Evolutionary conservation across 1,140 invertebrate species (phyloP).

Genomic region (Melanaphis sacchari): DNA sequence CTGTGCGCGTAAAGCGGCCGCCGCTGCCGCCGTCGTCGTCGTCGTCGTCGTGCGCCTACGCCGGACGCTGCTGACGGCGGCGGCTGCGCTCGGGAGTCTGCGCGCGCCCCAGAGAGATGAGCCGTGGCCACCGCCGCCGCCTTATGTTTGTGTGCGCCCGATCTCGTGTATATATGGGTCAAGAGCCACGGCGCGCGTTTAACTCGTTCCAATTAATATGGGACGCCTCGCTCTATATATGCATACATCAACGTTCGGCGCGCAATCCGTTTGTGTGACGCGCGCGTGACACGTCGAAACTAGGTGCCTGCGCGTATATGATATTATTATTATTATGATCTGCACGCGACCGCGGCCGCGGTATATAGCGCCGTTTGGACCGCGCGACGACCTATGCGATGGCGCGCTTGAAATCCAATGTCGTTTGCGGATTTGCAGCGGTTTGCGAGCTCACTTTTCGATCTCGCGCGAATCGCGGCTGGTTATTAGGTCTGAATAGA

Average conservation of each 20-base stretch:
- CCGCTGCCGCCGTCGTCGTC: background rate
- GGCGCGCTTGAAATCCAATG: background rate
- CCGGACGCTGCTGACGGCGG: background rate
- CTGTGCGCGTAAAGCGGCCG: background rate
- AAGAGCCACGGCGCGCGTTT: slow-evolving; percentile 35
- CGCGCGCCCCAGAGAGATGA: slow-evolving; percentile 48
- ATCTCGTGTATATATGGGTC: slow-evolving; percentile 46
- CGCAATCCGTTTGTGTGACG: too few relatives aligned
- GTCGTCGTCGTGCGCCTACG: slow-evolving; percentile 36
- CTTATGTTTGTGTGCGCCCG: background rate
- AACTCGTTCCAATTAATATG: slow-evolving; percentile 58
- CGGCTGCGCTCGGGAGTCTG: slow-evolving; percentile 26
- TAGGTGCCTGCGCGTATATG: too few relatives aligned
- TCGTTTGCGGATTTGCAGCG: too few relatives aligned
- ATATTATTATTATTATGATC: too few relatives aligned
- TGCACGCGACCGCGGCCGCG: background rate
- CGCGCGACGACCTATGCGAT: too few relatives aligned
- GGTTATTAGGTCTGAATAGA: too few relatives aligned
- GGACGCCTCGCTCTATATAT: background rate
- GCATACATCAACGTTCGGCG: background rate
- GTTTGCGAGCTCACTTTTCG: background rate
- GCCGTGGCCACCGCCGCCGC: background rate
- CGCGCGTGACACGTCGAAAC: background rate
- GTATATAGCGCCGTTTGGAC: background rate
- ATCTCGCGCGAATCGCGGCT: too few relatives aligned